phyloP scores from a whole-genome alignment of 2,888 invertebrate genomes.

The Anodontia alba region DNA sequence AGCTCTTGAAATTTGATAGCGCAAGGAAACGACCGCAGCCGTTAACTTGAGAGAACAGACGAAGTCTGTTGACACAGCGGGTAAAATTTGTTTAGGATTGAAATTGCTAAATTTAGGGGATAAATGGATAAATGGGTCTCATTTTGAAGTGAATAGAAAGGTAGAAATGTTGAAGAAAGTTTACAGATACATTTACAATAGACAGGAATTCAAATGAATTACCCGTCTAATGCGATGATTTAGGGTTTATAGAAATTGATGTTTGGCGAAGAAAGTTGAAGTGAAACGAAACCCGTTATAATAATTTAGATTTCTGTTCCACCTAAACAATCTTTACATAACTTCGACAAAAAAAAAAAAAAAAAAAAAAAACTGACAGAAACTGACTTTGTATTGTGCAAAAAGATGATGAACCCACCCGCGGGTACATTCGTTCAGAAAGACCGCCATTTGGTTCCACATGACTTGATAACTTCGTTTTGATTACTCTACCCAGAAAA shows the following conservation, averaged over 20 bases:
- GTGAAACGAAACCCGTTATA: neutral
- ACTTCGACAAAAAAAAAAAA: too few species aligned
- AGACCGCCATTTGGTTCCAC: too few species aligned
- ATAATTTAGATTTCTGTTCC: too few species aligned
- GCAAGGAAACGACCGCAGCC: neutral
- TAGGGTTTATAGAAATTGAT: neutral
- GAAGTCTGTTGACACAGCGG: neutral
- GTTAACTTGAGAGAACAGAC: neutral
- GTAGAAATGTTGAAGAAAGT: neutral
- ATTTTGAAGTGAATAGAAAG: constrained; percentile 38
- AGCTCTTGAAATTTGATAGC: neutral
- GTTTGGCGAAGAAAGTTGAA: neutral
- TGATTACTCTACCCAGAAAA: too few species aligned
- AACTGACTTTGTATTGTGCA: too few species aligned
- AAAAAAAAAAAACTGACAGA: too few species aligned
- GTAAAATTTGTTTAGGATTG: constrained; percentile 44
- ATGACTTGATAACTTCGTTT: too few species aligned
- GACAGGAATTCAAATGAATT: constrained; percentile 4
- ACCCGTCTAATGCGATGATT: constrained; percentile 1
- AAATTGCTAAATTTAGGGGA: constrained; percentile 35
- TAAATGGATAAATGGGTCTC: constrained; percentile 36
- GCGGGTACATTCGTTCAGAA: too few species aligned
- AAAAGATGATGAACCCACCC: too few species aligned
- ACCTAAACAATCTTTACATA: too few species aligned
- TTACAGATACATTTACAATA: constrained; percentile 1